Evolutionary conservation across 2,888 invertebrate genomes (phyloP), one percentile per base, ranked within the genome.

Genomic region (Molorchus minor): DNA sequence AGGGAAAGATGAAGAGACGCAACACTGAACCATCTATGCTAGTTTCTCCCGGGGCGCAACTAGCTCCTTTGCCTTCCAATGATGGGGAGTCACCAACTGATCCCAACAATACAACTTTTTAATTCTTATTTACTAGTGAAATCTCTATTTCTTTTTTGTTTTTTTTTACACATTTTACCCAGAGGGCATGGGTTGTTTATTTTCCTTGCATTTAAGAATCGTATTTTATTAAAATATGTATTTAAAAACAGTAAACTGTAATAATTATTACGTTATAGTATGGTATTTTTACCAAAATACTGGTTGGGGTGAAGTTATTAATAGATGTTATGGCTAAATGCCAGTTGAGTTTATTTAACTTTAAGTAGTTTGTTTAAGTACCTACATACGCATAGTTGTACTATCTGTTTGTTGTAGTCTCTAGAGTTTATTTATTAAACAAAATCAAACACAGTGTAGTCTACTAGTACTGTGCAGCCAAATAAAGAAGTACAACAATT

Each of bases 1-100:
- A 93, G 85, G 88, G 89, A 79, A 98, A 98, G 88, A 96, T 96
- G 89, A 96, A 96, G 84, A 88, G 97, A 74, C 91, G 96, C 80
- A 94, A 96, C 85, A 94, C 94, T 74, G 94, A 94, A 85, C 91
- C 92, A 73, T 86, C 87, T 75, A 90, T 90, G 90, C 79, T 83
- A 75, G 82, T 83, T 57, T 83, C 84, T 54, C 83, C 84, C 12
- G 81, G 80, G 21, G 72, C 82, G 70, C 81, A 82, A 81, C 72
- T 81, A 66, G 82, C 79, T 57, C 80, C 82, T 33, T 71, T 82
- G 63, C 81, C 82, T 61, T 80, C 81, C 62, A 82, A 82, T 72
- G 79, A 81, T 58, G 82, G 82, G 56, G 81, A 82, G 75, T 81
- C 80, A 33, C 81, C 81, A 10, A 80, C 80, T 51, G 80, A 81